Conservation (phyloP, 2,888 invertebrate genomes). For the Sussaba pulchella region DNA sequence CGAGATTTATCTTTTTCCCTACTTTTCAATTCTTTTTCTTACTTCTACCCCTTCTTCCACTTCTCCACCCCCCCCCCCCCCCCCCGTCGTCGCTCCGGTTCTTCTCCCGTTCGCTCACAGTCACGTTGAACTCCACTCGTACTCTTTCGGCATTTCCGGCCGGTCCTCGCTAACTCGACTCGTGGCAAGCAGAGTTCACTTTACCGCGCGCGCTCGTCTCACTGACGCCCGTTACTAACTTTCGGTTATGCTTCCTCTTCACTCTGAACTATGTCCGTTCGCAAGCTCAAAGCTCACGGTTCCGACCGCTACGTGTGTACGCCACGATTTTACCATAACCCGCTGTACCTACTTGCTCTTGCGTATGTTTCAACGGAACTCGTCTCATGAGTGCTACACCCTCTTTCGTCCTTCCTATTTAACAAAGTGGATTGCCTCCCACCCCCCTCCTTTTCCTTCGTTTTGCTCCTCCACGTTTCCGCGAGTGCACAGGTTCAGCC, state of each 20-base stretch:
- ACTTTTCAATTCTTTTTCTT: background rate
- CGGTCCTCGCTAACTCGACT: conserved; percentile 55
- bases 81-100: background rate
- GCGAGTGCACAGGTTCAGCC: conserved; percentile 20
- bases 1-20: conserved; percentile 42
- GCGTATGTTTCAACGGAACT: conserved; percentile 5
- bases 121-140: conserved; percentile 47
- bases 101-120: conserved; percentile 28
- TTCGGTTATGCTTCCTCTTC: conserved; percentile 33
- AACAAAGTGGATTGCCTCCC: conserved; percentile 53
- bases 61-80: conserved; percentile 19
- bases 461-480: conserved; percentile 41
- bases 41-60: background rate
- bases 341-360: conserved; percentile 17
- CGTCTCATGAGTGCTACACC: background rate
- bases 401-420: conserved; percentile 44
- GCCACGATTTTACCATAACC: background rate
- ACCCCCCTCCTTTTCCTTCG: no score
- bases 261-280: conserved; percentile 26
- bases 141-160: conserved; percentile 55
- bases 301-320: conserved; percentile 1
- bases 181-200: conserved; percentile 58
- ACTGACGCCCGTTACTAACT: conserved; percentile 43
- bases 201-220: conserved; percentile 41
- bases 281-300: conserved; percentile 31